Base-by-base conservation (phyloP, 2,888 invertebrate species). In the Heteromurus nitidus region DNA sequence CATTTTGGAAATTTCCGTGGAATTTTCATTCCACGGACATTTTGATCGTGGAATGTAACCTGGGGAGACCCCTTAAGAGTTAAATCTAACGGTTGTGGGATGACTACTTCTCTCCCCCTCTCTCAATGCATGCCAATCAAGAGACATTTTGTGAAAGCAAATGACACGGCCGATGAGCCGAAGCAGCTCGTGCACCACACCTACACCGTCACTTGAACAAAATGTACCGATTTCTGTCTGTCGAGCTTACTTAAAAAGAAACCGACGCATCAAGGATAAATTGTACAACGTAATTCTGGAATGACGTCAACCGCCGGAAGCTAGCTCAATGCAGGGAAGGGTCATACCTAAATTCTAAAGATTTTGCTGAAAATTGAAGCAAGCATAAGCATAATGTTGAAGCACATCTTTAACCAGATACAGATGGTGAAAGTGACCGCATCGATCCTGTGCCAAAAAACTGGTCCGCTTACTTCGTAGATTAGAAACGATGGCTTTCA, bases 101-200 rank as follows among this genome's bases (percentile, higher is more conserved):
- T 26, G 28, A 3, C 26, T 3, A 60, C 13, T 11, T 11, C n/a
- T n/a, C n/a, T 7, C 30, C 50, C 18, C 3, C 1, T 11, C 11
- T 28, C 3, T 30, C 22, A 30, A 50, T 67, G 11, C 26, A 18
- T 69, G 69, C 68, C 69, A 53, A 53, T 58, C 20, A 68, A 72
- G 28, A 31, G 64, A 44, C 58, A 58, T 67, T 44, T 73, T 2
- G 42, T 42, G 26, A 22, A 55, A 74, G 60, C 58, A 69, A 69
- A 81, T 81, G 74, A 81, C 64, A 81, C 55, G 80, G 64, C 44
- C 69, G 64, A 75, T 81, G 80, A 75, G 80, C 69, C 64, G 74
- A 69, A 81, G 55, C 74, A 53, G 5, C 50, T 60, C 22, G 13
- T 65, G n/a, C n/a, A n/a, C n/a, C 53, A 67, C 75, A 42, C 75